A percentile compares a stretch with the other conserved stretches of the same genome.
phyloP scores from a whole-genome alignment of 2,888 invertebrate genomes.

The Philaethria dido region DNA sequence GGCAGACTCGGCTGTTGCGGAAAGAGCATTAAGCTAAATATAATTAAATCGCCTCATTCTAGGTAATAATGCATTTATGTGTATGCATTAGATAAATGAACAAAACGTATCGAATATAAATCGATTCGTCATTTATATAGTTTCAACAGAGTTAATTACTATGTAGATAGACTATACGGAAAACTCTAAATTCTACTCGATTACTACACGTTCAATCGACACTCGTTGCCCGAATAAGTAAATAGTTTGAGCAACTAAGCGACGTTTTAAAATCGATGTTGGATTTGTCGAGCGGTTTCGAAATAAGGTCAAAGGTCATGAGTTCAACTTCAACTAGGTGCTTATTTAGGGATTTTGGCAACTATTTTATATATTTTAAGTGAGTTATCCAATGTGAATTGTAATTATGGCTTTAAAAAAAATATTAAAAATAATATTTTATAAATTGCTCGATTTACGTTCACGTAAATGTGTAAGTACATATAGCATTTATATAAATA shows the following conservation, averaged over 20 bases:
- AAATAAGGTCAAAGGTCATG: conserved; percentile 43
- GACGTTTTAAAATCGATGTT: conserved; percentile 50
- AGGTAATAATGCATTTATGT: too few species aligned
- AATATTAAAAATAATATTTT: too few species aligned
- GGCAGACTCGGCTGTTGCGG: too few species aligned
- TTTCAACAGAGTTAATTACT: conserved; percentile 41
- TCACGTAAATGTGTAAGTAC: too few species aligned
- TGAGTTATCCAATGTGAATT: too few species aligned
- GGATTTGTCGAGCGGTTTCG: conserved; percentile 55
- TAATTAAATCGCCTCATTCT: too few species aligned
- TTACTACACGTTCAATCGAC: conserved; percentile 44
- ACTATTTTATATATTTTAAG: too few species aligned
- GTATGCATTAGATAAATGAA: neutral
- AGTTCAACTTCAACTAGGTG: neutral
- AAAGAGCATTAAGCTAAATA: too few species aligned
- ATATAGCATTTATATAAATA: too few species aligned
- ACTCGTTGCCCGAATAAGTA: conserved; percentile 58
- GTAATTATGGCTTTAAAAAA: too few species aligned
- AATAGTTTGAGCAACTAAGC: conserved; percentile 51
- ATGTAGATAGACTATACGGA: conserved; percentile 40
- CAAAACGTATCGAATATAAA: conserved; percentile 23
- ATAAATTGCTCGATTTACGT: too few species aligned
- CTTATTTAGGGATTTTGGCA: conserved; percentile 9
- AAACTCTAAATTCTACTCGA: conserved; percentile 42
- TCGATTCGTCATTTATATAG: conserved; percentile 35